A percentile compares a stretch with the other conserved stretches of the same genome.
phyloP scores from a whole-genome alignment of 53 echinoderm and acorn worm genomes.

The Echinarachnius parma region DNA sequence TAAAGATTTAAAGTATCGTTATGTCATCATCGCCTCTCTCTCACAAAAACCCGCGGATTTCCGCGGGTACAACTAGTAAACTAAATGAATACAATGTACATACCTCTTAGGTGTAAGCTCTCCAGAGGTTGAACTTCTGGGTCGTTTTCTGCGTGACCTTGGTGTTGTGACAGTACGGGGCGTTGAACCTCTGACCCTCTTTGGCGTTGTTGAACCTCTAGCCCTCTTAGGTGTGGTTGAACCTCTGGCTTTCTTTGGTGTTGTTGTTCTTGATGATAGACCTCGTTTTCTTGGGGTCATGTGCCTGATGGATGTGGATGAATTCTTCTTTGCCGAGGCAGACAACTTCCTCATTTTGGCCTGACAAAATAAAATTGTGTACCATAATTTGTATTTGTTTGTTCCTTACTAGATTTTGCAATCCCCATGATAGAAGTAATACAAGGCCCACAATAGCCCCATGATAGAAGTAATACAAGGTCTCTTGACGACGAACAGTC shows the following conservation, averaged over 20 bases:
- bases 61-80: no score
- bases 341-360: constrained; percentile 36
- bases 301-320: constrained; percentile 24
- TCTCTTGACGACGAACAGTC: no score
- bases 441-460: no score
- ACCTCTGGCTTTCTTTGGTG: constrained; percentile 11
- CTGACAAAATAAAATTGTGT: background rate
- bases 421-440: no score
- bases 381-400: background rate
- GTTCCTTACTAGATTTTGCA: no score
- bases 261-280: constrained; percentile 6
- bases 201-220: constrained; percentile 2
- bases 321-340: constrained; percentile 30
- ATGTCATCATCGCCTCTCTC: no score
- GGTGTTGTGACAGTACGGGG: constrained; percentile 10
- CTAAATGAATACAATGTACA: no score
- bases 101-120: constrained; percentile 42
- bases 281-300: constrained; percentile 12
- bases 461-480: no score
- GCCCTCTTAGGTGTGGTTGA: background rate
- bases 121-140: background rate
- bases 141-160: constrained; percentile 20
- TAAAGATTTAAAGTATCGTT: no score
- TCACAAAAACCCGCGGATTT: no score
- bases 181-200: constrained; percentile 19